Evolutionary conservation across 92 coral and sea anemone genomes (phyloP).

Genomic region (Epizoanthus ramosus): DNA sequence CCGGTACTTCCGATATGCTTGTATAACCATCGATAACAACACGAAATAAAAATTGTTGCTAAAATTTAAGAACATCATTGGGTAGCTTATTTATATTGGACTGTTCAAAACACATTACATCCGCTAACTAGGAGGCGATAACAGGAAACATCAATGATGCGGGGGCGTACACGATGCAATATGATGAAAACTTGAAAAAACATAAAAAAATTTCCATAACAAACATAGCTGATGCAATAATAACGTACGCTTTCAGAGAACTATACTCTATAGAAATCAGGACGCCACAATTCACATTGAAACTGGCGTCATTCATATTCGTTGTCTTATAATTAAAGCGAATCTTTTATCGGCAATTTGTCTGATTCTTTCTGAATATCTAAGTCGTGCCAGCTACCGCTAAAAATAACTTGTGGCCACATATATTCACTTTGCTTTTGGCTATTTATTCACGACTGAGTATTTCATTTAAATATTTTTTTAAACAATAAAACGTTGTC

Average conservation of each 20-base stretch:
- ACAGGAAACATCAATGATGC: neutral
- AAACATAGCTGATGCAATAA: slow-evolving; percentile 33
- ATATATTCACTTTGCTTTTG: too few relatives aligned
- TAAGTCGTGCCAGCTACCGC: too few relatives aligned
- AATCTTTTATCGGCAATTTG: too few relatives aligned
- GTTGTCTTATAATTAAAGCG: neutral
- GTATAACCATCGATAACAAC: too few relatives aligned
- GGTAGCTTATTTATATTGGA: neutral
- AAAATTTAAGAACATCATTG: neutral
- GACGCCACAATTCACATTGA: neutral
- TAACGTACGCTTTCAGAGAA: neutral
- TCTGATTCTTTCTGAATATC: too few relatives aligned
- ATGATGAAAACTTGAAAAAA: neutral
- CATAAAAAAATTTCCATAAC: slow-evolving; percentile 25
- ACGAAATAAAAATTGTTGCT: neutral
- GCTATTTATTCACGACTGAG: neutral
- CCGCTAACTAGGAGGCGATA: neutral
- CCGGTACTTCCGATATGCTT: neutral
- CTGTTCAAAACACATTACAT: neutral
- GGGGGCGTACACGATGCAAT: slow-evolving; percentile 2
- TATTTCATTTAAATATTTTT: too few relatives aligned
- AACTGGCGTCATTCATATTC: neutral
- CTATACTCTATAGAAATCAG: neutral
- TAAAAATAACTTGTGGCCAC: too few relatives aligned
- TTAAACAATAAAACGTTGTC: slow-evolving; percentile 12